Percentiles rank a stretch among this genome's conserved stretches.
Conservation (phyloP, 1,140 invertebrate species). For the Cataglyphis hispanica region DNA sequence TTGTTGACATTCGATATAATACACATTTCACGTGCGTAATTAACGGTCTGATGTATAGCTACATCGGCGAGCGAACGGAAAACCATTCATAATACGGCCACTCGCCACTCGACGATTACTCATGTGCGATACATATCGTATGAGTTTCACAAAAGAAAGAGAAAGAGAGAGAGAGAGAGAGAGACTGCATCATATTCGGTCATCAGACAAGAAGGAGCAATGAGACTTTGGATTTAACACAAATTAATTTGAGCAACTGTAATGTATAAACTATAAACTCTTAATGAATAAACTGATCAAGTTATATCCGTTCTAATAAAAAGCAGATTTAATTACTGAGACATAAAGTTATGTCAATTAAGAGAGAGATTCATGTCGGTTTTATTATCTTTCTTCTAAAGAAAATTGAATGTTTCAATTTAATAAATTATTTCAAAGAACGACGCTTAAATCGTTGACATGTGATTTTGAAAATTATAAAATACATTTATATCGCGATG, state of each 20-base stretch:
- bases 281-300: too few species aligned
- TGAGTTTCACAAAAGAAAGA: slow-evolving; percentile 57
- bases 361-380: background rate
- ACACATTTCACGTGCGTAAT: slow-evolving; percentile 80
- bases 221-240: background rate
- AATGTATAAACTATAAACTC: too few species aligned
- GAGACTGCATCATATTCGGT: background rate
- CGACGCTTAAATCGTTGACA: background rate
- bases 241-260: too few species aligned
- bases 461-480: background rate
- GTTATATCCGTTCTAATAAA: too few species aligned
- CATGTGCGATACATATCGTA: slow-evolving; percentile 80
- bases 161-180: background rate
- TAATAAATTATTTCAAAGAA: background rate
- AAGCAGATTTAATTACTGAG: background rate
- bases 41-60: slow-evolving; percentile 80
- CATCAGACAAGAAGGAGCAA: background rate
- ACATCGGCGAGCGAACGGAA: slow-evolving; percentile 79
- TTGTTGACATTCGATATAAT: slow-evolving; percentile 81
- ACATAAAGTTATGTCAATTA: background rate
- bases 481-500: background rate
- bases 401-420: background rate
- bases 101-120: slow-evolving; percentile 80
- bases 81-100: slow-evolving; percentile 80
- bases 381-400: background rate